Base-by-base conservation (phyloP, 2,797 vertebrate species). In the Darevskia mixta region DNA sequence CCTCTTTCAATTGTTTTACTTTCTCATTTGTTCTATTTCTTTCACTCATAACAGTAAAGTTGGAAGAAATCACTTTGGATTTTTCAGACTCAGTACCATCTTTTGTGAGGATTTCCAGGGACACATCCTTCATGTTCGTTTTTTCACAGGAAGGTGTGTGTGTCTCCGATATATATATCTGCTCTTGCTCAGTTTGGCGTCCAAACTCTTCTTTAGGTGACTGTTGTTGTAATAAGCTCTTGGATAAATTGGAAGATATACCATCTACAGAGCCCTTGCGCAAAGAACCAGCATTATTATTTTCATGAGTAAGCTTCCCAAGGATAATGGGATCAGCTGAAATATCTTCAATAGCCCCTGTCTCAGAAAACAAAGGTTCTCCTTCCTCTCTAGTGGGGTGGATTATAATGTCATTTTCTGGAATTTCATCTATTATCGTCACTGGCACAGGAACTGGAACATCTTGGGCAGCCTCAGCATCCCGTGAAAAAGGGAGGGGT, bases 391-490 rank as follows among this genome's bases (percentile, higher is more conserved):
- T 92, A n/a, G 77, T 76, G 49, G 86, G 67, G 41, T 92, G 91
- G 80, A n/a, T 80, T 64, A 35, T 92, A 1, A 25, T 49, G 89
- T 94, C 94, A n/a, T 96, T 92, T 87, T 98, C 97, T 83, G 97
- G 95, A 89, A 97, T 96, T 90, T 98, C 98, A 94, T 98, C 98
- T 93, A 98, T 99, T 79, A 98, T 95, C 8, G 99, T 99, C 87
- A 99, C 98, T 69, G 99, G 99, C 94, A 99, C 97, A 61, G 97
- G 93, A 95, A 96, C 43, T 32, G 96, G 95, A 85, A 96, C 92
- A 25, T 97, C 91, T 73, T 96, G 95, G 66, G 96, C 86, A 0
- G 95, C 93, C 27, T 96, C 92, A 69, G 27, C 1, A 6, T 90
- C 91, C 15, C 72, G 91, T 4, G 83, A 13, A 81, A 92, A 81